Evolutionary conservation across 2,113 vertebrate genomes (phyloP).

Genomic region (Amazona guildingii): DNA sequence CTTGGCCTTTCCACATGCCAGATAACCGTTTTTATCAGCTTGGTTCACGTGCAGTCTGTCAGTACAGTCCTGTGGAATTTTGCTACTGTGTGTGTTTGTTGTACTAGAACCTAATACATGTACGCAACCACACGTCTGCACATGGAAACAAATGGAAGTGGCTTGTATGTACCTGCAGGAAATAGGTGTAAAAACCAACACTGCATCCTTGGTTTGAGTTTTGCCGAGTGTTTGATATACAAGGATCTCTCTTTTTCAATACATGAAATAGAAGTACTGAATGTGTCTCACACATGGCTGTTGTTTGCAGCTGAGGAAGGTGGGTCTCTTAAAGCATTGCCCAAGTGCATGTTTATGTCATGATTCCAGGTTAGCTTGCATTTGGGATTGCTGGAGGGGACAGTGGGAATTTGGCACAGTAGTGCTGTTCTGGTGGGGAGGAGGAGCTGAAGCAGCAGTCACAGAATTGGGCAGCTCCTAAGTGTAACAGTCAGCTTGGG

Average conservation of each 20-base stretch:
- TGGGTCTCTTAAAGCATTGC: neutral
- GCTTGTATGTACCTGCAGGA: neutral
- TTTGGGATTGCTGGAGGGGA: neutral
- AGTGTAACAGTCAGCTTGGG: neutral
- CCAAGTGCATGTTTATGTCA: fast-evolving
- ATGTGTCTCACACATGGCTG: fast-evolving
- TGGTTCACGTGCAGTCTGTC: neutral
- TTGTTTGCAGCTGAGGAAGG: neutral
- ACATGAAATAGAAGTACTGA: neutral
- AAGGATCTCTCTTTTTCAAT: neutral
- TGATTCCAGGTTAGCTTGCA: neutral
- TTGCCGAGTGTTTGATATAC: neutral
- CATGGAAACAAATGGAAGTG: neutral
- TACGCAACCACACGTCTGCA: neutral
- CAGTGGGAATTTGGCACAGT: neutral
- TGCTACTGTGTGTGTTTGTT: fast-evolving
- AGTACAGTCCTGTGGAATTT: neutral
- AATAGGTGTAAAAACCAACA: neutral
- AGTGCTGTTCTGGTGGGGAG: neutral
- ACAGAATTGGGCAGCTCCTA: neutral
- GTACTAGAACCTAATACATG: neutral
- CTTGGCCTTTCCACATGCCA: neutral
- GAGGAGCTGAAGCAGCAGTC: neutral
- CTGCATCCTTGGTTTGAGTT: neutral
- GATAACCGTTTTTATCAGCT: neutral